Evolutionary conservation across 2,113 vertebrate genomes (phyloP), one percentile per base, ranked within the genome.

Genomic region (Actinemys pallida): DNA sequence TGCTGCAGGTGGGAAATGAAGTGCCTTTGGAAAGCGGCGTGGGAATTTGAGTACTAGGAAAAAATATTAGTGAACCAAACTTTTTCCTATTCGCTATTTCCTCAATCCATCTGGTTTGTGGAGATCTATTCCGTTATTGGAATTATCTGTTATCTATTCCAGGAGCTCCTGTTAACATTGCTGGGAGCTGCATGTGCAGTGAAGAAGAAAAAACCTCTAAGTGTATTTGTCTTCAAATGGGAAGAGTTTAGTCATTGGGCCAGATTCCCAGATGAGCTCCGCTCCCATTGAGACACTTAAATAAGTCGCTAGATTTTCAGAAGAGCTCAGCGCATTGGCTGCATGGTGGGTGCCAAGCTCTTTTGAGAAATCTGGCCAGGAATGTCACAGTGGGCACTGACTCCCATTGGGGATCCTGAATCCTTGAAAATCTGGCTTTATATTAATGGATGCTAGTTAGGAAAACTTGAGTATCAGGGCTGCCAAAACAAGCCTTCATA

Each of bases 401-500:
- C 78, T 94, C 47, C 57, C 35, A 49, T 6, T 84, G 50, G 89
- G 47, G 75, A 72, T 78, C 31, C 78, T 87, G 95, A 87, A 10
- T 62, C 83, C 78, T 87, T 81, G 16, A 16, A 81, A 80, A 89
- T 49, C 78, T 89, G 59, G 3, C 78, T 52, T 87, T 86, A n/a
- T 42, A 9, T 35, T 39, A 72, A 45, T 29, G 35, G 69, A 50
- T 62, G 14, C 8, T 39, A 39, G n/a, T 52, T 1, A 22, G 80
- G 65, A 50, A 69, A 88, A 57, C 1, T 8, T 20, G 85, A 89
- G 50, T 19, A 69, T 92, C 76, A 47, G 81, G 42, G 76, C 90
- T 92, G 83, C 93, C 45, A 91, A 88, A 89, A 81, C 78, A 86
- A 90, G 90, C 8, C 86, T 57, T 49, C 2, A 79, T 53, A 13